A percentile compares a stretch with the other conserved stretches of the same genome.
These are phyloP conservation scores for Drosophila stalkeri DNA, from an alignment of 2,888 invertebrate genomes.

Conservation along the genomic window DNA sequence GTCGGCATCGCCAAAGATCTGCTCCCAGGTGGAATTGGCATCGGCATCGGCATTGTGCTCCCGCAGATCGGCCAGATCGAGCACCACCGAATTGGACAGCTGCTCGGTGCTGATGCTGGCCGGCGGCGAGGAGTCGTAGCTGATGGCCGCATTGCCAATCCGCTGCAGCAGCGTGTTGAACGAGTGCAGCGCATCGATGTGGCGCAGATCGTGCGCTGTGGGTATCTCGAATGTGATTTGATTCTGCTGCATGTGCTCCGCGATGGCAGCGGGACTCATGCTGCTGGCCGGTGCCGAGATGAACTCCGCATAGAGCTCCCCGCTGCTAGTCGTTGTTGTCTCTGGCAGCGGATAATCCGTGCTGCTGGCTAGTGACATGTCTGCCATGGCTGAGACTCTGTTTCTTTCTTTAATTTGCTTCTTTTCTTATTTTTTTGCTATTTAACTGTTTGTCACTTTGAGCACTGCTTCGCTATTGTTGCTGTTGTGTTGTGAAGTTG, in stretches of 20 bases:
- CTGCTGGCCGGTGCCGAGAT: slow-evolving; percentile 74
- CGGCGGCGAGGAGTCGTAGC: slow-evolving; percentile 34
- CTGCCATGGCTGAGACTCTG: neutral
- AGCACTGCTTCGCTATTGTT: slow-evolving; percentile 25
- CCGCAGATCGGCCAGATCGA: slow-evolving; percentile 82
- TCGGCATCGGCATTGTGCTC: slow-evolving; percentile 46
- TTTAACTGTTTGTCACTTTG: slow-evolving; percentile 35
- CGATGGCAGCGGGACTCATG: slow-evolving; percentile 77
- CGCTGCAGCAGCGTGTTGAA: slow-evolving; percentile 83
- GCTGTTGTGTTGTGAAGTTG: slow-evolving; percentile 16
- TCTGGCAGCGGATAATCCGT: slow-evolving; percentile 63
- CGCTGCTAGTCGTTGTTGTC: slow-evolving; percentile 23
- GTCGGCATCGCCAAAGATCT: slow-evolving; percentile 82
- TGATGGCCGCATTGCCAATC: slow-evolving; percentile 38
- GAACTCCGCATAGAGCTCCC: slow-evolving; percentile 63
- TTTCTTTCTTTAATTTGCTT: neutral
- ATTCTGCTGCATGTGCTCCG: slow-evolving; percentile 82
- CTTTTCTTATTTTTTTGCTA: neutral
- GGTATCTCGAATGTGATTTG: slow-evolving; percentile 85
- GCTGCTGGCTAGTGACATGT: slow-evolving; percentile 44
- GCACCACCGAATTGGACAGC: slow-evolving; percentile 83
- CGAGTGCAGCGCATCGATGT: slow-evolving; percentile 83
- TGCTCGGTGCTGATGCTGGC: slow-evolving; percentile 82
- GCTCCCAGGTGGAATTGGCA: slow-evolving; percentile 59
- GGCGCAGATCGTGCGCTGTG: slow-evolving; percentile 83